Evolutionary conservation across 1,140 invertebrate genomes (phyloP).

Genomic region (Brachionus rotundiformis): DNA sequence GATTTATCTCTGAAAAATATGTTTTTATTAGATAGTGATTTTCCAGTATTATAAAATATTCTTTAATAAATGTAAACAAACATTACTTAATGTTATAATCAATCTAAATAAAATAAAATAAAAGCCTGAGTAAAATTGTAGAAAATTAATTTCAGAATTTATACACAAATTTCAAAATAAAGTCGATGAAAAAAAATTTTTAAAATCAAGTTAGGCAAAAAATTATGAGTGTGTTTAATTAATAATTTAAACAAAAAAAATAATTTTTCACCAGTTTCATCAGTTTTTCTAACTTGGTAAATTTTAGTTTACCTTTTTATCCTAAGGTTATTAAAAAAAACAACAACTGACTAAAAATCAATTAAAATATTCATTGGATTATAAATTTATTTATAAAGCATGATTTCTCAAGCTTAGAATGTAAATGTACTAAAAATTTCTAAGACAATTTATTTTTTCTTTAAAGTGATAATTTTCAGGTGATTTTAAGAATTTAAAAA

Average conservation of each 20-base stretch:
- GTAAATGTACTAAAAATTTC: too few species aligned
- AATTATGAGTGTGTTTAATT: too few species aligned
- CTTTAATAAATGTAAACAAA: background rate
- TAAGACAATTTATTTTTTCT: background rate
- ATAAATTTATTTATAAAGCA: background rate
- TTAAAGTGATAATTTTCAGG: background rate
- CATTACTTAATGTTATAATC: background rate
- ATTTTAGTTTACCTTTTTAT: background rate
- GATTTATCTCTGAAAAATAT: background rate
- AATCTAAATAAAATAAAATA: constrained; percentile 17
- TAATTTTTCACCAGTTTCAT: background rate
- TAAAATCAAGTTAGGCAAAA: background rate
- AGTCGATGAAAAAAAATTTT: background rate
- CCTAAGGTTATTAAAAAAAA: background rate
- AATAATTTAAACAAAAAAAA: background rate
- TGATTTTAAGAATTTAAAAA: too few species aligned
- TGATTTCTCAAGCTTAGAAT: too few species aligned
- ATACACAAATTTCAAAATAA: background rate
- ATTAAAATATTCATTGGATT: background rate
- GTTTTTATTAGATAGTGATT: background rate
- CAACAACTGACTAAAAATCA: background rate
- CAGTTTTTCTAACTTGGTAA: background rate
- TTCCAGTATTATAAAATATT: background rate
- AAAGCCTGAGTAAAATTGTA: background rate
- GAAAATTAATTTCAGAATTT: background rate